These are phyloP conservation scores for Semnornis frantzii DNA, from an alignment of 2,113 vertebrate genomes.

Conservation along the genomic window DNA sequence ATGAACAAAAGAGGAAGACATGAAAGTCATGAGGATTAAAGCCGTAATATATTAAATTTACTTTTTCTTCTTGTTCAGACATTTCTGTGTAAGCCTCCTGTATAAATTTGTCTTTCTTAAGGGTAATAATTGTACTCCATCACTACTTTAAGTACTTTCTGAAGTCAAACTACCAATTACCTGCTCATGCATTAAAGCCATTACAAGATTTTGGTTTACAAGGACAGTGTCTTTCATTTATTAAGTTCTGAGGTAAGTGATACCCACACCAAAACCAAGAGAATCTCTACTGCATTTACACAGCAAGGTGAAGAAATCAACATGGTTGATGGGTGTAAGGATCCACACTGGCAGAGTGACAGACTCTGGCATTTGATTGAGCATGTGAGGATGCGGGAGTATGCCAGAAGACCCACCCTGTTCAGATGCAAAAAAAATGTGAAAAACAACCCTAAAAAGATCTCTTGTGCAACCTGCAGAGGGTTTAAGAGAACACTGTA, in stretches of 20 bases:
- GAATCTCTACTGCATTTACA: neutral
- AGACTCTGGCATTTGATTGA: neutral
- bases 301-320: neutral
- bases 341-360: neutral
- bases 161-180: neutral
- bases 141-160: neutral
- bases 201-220: constrained; percentile 23
- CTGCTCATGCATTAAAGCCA: constrained; percentile 9
- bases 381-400: neutral
- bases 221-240: constrained; percentile 6
- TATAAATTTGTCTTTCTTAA: neutral
- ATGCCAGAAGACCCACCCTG: neutral
- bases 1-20: neutral
- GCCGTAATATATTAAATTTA: neutral
- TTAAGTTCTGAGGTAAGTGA: neutral
- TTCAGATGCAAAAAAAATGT: neutral
- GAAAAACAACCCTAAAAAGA: neutral
- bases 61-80: neutral
- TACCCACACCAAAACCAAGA: neutral
- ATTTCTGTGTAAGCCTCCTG: neutral
- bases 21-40: neutral
- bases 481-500: neutral
- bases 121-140: neutral
- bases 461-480: neutral
- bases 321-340: neutral